Conservation (phyloP, 2,113 vertebrate genomes). For the Peromyscus leucopus region DNA sequence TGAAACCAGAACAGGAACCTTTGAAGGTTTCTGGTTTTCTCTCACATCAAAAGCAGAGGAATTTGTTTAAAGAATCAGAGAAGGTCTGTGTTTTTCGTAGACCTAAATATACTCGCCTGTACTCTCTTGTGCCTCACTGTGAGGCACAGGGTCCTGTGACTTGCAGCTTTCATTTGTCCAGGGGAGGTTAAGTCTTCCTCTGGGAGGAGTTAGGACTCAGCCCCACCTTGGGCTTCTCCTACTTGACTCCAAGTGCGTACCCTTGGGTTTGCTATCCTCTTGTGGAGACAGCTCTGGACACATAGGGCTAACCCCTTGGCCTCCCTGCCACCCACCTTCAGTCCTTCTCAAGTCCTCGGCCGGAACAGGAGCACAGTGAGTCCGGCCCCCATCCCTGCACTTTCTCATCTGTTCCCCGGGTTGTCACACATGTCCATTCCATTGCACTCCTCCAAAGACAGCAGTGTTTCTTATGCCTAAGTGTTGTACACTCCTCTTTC, state of each 20-base stretch:
- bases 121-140: background rate
- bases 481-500: background rate
- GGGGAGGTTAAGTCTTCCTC: background rate
- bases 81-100: background rate
- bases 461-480: background rate
- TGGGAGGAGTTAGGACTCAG: background rate
- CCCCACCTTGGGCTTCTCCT: background rate
- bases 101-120: background rate
- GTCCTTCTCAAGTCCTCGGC: background rate
- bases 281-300: background rate
- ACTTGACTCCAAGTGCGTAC: background rate
- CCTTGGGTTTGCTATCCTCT: background rate
- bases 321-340: background rate
- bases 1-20: background rate
- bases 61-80: background rate
- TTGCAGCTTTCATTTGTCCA: background rate
- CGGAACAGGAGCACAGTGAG: accelerated
- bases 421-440: background rate
- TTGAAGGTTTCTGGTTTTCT: background rate
- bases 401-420: background rate
- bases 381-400: background rate
- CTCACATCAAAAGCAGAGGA: background rate
- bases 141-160: accelerated
- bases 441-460: background rate
- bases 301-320: background rate